These are phyloP conservation scores for Chironomus riparius DNA, from an alignment of 2,888 invertebrate species.

Conservation along the genomic window DNA sequence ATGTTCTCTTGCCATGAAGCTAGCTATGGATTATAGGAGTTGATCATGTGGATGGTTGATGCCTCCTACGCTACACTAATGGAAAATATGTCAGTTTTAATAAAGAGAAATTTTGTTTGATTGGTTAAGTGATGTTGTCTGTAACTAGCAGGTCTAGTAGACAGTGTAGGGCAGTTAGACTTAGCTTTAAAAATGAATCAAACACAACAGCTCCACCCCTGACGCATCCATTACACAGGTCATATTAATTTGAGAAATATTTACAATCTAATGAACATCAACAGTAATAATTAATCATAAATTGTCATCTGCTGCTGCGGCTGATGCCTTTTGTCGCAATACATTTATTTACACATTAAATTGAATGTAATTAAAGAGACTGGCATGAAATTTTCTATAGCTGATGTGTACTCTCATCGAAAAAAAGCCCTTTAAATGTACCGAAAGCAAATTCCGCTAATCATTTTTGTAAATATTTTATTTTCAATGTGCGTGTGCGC, in stretches of 20 bases:
- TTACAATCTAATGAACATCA: too few relatives aligned
- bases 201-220: too few relatives aligned
- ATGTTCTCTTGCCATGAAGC: background rate
- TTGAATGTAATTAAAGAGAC: background rate
- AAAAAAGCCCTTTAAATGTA: background rate
- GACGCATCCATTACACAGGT: too few relatives aligned
- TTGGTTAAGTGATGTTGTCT: too few relatives aligned
- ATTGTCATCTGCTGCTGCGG: background rate
- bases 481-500: background rate
- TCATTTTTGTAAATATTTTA: background rate
- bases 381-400: background rate
- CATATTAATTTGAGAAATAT: too few relatives aligned
- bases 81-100: background rate
- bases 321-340: background rate
- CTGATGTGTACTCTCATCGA: background rate
- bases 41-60: background rate
- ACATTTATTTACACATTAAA: conserved; percentile 2
- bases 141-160: too few relatives aligned
- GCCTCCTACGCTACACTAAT: background rate
- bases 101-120: background rate
- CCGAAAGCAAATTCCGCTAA: background rate
- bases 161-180: too few relatives aligned
- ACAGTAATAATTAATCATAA: background rate
- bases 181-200: too few relatives aligned
- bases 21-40: background rate